Conservation (phyloP, 2,888 invertebrate genomes). For the Prenolepis imparis region DNA sequence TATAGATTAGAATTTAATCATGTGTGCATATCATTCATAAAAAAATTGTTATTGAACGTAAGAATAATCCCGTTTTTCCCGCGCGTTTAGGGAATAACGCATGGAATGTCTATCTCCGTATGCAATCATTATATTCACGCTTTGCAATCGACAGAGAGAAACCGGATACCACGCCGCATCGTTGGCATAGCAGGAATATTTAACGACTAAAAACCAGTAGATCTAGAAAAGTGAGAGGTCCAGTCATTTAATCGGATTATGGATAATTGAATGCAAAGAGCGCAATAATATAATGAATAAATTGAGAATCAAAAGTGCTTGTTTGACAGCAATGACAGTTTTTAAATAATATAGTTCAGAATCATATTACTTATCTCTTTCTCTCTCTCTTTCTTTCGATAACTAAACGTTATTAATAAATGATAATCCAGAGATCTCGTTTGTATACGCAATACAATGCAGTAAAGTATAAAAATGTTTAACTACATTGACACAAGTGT, state of each 20-base stretch:
- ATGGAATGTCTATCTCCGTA: slow-evolving; percentile 52
- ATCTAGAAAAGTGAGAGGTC: slow-evolving; percentile 63
- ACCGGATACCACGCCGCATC: slow-evolving; percentile 73
- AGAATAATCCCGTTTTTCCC: background rate
- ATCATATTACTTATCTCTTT: background rate
- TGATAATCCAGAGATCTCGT: background rate
- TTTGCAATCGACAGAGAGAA: slow-evolving; percentile 70
- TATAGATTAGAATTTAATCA: slow-evolving; percentile 2
- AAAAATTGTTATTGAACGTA: background rate
- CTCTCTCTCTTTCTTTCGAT: background rate
- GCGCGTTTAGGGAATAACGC: slow-evolving; percentile 4
- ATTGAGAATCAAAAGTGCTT: background rate
- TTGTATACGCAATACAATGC: background rate
- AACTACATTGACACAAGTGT: background rate
- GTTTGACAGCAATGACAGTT: background rate
- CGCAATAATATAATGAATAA: background rate
- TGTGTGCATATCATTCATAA: background rate
- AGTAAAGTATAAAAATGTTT: background rate
- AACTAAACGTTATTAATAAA: background rate
- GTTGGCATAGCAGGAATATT: slow-evolving; percentile 70
- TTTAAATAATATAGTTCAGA: background rate
- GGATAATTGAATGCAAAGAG: background rate
- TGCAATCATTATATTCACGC: slow-evolving; percentile 61
- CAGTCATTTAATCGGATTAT: slow-evolving; percentile 37
- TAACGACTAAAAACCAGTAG: slow-evolving; percentile 58